These are phyloP conservation scores for Muscidifurax raptorellus DNA, from an alignment of 1,140 invertebrate species.

Conservation along the genomic window DNA sequence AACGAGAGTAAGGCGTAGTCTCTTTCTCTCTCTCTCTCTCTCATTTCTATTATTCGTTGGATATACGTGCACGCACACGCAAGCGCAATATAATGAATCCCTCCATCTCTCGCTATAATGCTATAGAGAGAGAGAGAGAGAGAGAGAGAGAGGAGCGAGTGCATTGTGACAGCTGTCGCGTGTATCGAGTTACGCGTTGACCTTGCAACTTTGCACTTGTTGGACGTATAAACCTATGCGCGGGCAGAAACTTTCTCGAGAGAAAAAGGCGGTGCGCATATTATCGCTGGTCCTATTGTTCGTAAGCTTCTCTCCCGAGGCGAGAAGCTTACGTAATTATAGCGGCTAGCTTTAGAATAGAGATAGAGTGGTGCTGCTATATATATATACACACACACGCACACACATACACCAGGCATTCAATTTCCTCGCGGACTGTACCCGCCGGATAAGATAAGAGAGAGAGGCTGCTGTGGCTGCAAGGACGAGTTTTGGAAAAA, in stretches of 20 bases:
- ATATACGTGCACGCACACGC: neutral
- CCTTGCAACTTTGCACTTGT: constrained; percentile 39
- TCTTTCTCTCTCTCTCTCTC: neutral
- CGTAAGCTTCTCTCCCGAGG: neutral
- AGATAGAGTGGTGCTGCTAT: no score
- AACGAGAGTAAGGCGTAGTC: neutral
- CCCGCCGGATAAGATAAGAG: neutral
- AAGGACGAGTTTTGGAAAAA: neutral
- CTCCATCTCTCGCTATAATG: neutral
- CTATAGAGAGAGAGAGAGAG: no score
- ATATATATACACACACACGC: no score
- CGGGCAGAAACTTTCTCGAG: neutral
- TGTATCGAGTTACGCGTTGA: constrained; percentile 18
- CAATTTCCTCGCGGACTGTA: neutral
- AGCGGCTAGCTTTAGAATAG: neutral
- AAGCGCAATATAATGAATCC: neutral
- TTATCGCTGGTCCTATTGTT: neutral
- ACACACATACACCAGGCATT: neutral
- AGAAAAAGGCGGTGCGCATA: neutral
- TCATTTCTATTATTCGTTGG: neutral
- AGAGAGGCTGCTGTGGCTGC: neutral
- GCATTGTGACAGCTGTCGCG: constrained; percentile 12
- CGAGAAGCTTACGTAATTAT: neutral
- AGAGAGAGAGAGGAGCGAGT: neutral
- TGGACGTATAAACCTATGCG: neutral